Conservation (phyloP, 2,888 invertebrate genomes). For the Neoitamus cyanurus region DNA sequence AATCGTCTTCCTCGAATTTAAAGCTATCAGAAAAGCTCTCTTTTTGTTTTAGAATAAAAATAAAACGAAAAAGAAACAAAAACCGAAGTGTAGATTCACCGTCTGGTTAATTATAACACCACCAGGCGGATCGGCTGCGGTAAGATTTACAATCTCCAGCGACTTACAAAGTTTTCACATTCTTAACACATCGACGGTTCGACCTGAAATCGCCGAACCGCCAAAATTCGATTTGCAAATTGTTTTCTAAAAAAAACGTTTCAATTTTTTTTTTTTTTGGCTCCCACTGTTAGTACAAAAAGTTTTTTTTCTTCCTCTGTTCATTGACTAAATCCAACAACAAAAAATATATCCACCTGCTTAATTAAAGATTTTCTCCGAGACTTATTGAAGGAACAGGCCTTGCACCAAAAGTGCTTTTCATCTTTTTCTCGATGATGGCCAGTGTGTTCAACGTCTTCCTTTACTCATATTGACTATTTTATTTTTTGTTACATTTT, state of each 20-base stretch:
- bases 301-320: background rate
- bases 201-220: background rate
- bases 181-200: background rate
- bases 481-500: conserved; percentile 2
- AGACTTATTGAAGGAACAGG: background rate
- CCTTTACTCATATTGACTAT: background rate
- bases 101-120: conserved; percentile 9
- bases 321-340: background rate
- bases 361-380: background rate
- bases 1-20: conserved; percentile 31
- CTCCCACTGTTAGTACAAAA: conserved; percentile 15
- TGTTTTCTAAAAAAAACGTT: too few species aligned
- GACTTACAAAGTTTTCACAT: conserved; percentile 22
- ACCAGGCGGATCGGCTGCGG: background rate
- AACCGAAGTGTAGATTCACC: conserved; percentile 11
- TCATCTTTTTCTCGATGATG: background rate
- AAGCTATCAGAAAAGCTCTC: conserved; percentile 41
- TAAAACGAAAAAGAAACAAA: background rate
- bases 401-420: background rate
- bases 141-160: background rate
- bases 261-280: background rate
- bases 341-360: conserved; percentile 24
- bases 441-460: background rate
- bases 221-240: conserved; percentile 33
- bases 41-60: background rate